Evolutionary conservation across 2,888 invertebrate genomes (phyloP), one percentile per base, ranked within the genome.

Genomic region (Frankliniella fusca): DNA sequence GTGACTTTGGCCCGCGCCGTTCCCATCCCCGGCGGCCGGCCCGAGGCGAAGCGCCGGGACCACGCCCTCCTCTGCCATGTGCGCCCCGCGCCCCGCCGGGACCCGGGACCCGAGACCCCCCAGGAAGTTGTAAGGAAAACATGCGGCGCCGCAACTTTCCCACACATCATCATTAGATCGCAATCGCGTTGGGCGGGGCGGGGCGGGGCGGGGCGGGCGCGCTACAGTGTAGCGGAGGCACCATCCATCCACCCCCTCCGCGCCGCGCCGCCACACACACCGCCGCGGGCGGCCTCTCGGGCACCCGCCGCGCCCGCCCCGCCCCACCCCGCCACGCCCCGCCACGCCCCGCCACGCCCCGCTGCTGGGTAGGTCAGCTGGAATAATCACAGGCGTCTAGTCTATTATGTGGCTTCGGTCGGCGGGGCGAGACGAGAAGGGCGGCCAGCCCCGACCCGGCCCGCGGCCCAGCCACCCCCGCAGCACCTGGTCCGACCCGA

Each of bases 41-140:
- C 38, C 38, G 38, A 38, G 38, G 38, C 38, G n/a, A n/a, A n/a
- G n/a, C n/a, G n/a, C n/a, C 50, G 61, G 20, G 61, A 18, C 61
- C 61, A 61, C 61, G n/a, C 61, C 61, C 61, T 61, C 0, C 15
- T 1, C 61, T 10, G 61, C 61, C 61, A n/a, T n/a, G n/a, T n/a
- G n/a, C 15, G 18, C 54, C 18, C 61, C 20, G 61, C 61, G 3
- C 38, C 38, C 3, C 38, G 3, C 38, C 38, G 38, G n/a, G n/a
- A n/a, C n/a, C n/a, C n/a, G n/a, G n/a, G n/a, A n/a, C n/a, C 38
- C 5, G 38, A 0, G 20, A 61, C 61, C 61, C 61, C 61, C 70
- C 70, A 76, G 70, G 70, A 76, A 76, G 70, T 76, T 76, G 70
- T 27, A 76, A 76, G 70, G 70, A 76, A 76, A 76, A 76, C 70